Evolutionary conservation across 1,140 invertebrate genomes (phyloP).

Genomic region (Tribolium castaneum): DNA sequence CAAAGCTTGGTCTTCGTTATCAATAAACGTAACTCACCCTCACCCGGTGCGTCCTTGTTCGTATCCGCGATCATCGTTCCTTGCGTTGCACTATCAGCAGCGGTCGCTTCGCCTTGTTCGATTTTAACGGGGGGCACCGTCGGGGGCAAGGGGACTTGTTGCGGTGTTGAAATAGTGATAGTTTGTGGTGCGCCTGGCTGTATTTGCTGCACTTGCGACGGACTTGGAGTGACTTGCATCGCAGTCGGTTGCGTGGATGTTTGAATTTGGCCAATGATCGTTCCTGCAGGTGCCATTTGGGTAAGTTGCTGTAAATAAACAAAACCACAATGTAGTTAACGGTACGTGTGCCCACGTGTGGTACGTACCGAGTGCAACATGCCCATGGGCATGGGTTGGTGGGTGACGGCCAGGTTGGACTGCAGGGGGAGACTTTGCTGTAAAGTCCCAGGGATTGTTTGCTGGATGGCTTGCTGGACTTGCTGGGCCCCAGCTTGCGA

Average conservation of each 20-base stretch:
- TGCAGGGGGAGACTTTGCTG: conserved; percentile 59
- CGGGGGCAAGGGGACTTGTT: conserved; percentile 59
- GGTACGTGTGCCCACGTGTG: neutral
- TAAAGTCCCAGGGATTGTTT: conserved; percentile 57
- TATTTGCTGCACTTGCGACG: conserved; percentile 64
- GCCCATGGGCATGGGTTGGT: conserved; percentile 63
- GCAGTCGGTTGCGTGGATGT: conserved; percentile 54
- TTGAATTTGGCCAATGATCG: conserved; percentile 65
- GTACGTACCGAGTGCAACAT: conserved; percentile 65
- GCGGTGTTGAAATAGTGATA: conserved; percentile 56
- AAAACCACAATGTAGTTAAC: neutral
- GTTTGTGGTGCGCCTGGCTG: conserved; percentile 64
- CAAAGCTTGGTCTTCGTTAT: neutral
- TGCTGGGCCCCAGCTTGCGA: conserved; percentile 64
- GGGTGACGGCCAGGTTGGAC: conserved; percentile 62
- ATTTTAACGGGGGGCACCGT: conserved; percentile 53
- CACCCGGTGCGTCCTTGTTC: conserved; percentile 54
- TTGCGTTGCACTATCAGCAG: conserved; percentile 45
- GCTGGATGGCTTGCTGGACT: conserved; percentile 64
- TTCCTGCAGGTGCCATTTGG: conserved; percentile 65
- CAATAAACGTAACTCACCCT: conserved; percentile 48
- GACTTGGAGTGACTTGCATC: conserved; percentile 57
- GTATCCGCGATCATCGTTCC: conserved; percentile 44
- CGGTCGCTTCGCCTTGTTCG: conserved; percentile 44
- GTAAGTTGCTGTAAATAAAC: conserved; percentile 57